Evolutionary conservation across 2,797 vertebrate genomes (phyloP), one percentile per base, ranked within the genome.

Genomic region (Lacerta viridis): DNA sequence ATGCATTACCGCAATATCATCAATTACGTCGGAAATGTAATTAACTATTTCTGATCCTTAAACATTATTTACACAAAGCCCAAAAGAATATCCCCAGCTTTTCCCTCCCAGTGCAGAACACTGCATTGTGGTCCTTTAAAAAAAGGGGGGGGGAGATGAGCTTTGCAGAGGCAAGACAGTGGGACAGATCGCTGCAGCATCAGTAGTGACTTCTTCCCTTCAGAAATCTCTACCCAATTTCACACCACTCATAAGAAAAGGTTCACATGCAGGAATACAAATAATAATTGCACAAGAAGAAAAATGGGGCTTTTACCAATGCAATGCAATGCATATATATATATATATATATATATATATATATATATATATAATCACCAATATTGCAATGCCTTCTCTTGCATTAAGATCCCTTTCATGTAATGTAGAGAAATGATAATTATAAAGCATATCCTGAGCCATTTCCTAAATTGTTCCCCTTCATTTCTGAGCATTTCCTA

Each of bases 21-120:
- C 93, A 95, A 93, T 94, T 96, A 95, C 90, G 55, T 80, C 74
- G 83, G 89, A 92, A 94, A 94, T 55, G 93, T 93, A 91, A 93
- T 94, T 94, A 96, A 95, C 93, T 91, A 92, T 92, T 95, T 91
- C 88, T 93, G 87, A 92, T 90, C 93, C 90, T 95, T 94, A 86
- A 96, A 93, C 39, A 76, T 93, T 93, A 89, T 92, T 95, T 96
- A 91, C 89, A 81, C 92, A 94, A 96, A 95, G 89, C 72, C 41
- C 89, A 90, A 86, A 92, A 91, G 84, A 90, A n/a, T 88, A 29
- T 88, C 94, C 92, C 72, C 66, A n/a, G 90, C 81, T 78, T 92
- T 39, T 39, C 86, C 84, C 83, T 87, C 87, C 18, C 72, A 41
- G 5, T 77, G 10, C 18, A 46, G 74, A 75, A 75, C 0, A 36